Evolutionary conservation across 2,113 vertebrate genomes (phyloP), one percentile per base, ranked within the genome.

Genomic region (Polypterus senegalus): DNA sequence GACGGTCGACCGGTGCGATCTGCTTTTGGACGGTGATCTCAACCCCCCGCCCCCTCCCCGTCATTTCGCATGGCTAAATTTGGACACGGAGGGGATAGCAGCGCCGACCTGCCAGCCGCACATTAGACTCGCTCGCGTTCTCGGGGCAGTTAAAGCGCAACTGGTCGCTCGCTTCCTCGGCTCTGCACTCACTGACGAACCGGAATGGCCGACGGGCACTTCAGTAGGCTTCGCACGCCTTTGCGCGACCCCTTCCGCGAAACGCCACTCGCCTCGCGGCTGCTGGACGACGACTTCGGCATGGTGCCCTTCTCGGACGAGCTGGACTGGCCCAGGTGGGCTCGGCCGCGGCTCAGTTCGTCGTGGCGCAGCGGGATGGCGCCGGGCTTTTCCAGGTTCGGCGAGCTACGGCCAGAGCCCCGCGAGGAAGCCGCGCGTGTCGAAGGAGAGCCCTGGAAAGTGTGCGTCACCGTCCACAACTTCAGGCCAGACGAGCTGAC

Each of bases 401-500:
- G 88, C 3, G 4, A 82, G 0, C 73, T 82, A 65, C 63, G 86
- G 7, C 86, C 84, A 2, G 92, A 96, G 74, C 72, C 85, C 66
- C 84, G 87, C 67, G 86, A 74, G 78, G 73, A 81, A 3, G 86
- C 91, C 2, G 79, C 63, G 8, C 74, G 78, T 45, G 77, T 83
- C 54, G 78, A 86, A 0, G 89, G 91, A 0, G 92, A 97, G 67
- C 93, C 94, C 6, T 98, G 96, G 96, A 98, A 98, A 69, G 92
- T 97, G n/a, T 97, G 96, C 5, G 96, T 98, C 64, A 98, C 97
- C 8, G 96, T 98, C 64, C 93, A 98, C 82, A 97, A 91, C 84
- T 98, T 95, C 79, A 89, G 84, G 62, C 88, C 96, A 0, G 93
- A 95, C 73, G 96, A 98, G 67, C 75, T 98, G 61, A 83, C 83